Percentiles rank a stretch among this genome's conserved stretches.
phyloP scores from a whole-genome alignment of 2,113 vertebrate genomes.

The Coracopsis vasa region DNA sequence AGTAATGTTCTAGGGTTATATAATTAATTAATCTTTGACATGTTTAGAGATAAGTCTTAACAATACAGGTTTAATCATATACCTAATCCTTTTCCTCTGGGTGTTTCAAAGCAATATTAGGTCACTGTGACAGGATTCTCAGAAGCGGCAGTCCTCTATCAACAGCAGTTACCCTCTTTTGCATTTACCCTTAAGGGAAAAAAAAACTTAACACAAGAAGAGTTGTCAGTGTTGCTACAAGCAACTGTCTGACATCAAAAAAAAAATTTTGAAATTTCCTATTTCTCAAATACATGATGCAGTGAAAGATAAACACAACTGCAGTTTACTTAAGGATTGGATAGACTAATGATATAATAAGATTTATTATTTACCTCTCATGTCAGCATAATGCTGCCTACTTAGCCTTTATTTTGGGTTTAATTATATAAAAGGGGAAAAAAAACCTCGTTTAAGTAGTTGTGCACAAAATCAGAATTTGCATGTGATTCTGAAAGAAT shows the following conservation, averaged over 20 bases:
- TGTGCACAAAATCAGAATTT: background rate
- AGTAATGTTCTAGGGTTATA: background rate
- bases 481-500: background rate
- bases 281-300: background rate
- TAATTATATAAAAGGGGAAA: background rate
- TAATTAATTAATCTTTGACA: background rate
- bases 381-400: background rate
- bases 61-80: background rate
- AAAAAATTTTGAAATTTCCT: background rate
- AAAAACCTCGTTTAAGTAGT: rapidly evolving
- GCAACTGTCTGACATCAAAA: background rate
- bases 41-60: background rate
- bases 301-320: background rate
- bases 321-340: background rate
- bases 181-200: background rate
- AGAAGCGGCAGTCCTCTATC: background rate
- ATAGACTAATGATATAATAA: background rate
- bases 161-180: background rate
- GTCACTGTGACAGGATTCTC: background rate
- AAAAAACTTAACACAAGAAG: background rate
- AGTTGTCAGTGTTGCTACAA: background rate
- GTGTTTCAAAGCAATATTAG: background rate
- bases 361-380: background rate
- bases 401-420: background rate
- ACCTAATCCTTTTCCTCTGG: background rate